Evolutionary conservation across 1,140 invertebrate genomes (phyloP).

Genomic region (Dendrolimus punctatus): DNA sequence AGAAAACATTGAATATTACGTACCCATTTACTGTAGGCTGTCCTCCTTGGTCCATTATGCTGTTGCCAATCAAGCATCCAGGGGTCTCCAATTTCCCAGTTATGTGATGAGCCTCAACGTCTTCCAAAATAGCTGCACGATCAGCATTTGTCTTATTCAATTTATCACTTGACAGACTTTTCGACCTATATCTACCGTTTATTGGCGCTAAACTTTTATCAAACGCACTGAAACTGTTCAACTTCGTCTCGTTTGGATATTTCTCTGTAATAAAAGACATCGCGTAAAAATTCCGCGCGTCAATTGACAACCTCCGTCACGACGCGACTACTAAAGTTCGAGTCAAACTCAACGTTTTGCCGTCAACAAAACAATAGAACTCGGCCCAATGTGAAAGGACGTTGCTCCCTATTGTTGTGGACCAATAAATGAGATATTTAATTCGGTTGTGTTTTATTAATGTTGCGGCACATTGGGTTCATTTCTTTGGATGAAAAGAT

Average conservation of each 20-base stretch:
- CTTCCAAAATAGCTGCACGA: slow-evolving; percentile 56
- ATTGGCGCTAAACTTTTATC: slow-evolving; percentile 51
- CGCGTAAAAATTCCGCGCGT: slow-evolving; percentile 44
- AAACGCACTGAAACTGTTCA: slow-evolving; percentile 55
- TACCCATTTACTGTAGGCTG: slow-evolving; percentile 38
- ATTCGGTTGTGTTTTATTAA: slow-evolving; percentile 23
- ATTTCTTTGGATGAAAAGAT: not conserved
- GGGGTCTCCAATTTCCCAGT: slow-evolving; percentile 55
- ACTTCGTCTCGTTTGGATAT: slow-evolving; percentile 54
- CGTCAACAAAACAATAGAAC: slow-evolving; percentile 48
- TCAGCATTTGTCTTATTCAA: slow-evolving; percentile 58
- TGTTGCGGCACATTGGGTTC: too few relatives aligned
- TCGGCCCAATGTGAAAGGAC: slow-evolving; percentile 33
- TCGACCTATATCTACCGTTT: slow-evolving; percentile 52
- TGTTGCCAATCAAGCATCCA: slow-evolving; percentile 51
- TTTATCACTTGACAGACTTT: slow-evolving; percentile 66
- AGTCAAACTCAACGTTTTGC: slow-evolving; percentile 48
- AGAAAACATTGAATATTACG: slow-evolving; percentile 17
- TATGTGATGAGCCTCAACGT: slow-evolving; percentile 56
- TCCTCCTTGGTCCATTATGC: slow-evolving; percentile 41
- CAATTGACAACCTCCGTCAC: slow-evolving; percentile 51
- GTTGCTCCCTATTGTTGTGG: slow-evolving; percentile 22
- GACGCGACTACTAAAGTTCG: slow-evolving; percentile 37
- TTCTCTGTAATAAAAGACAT: slow-evolving; percentile 60
- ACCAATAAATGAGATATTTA: slow-evolving; percentile 21